These are phyloP conservation scores for Spatulosminthurus flaviceps DNA, from an alignment of 2,888 invertebrate genomes.

Conservation along the genomic window DNA sequence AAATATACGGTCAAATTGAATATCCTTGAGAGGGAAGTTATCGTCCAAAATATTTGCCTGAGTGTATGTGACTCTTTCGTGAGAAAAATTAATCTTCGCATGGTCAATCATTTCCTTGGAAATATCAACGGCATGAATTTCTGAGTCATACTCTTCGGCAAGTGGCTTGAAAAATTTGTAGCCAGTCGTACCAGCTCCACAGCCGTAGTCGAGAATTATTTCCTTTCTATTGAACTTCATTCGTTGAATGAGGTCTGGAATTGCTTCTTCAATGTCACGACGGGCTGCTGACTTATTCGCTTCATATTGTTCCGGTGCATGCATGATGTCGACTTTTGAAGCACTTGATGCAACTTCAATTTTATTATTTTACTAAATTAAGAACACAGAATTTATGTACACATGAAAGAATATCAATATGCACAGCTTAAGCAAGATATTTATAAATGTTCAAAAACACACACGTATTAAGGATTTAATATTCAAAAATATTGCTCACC, in stretches of 20 bases:
- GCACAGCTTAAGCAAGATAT: too few species aligned
- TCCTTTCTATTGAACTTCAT: slow-evolving; percentile 49
- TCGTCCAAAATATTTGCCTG: slow-evolving; percentile 48
- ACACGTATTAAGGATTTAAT: too few species aligned
- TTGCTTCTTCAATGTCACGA: slow-evolving; percentile 52
- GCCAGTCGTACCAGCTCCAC: slow-evolving; percentile 58
- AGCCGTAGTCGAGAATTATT: slow-evolving; percentile 56
- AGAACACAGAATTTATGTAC: too few species aligned
- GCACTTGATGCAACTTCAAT: too few species aligned
- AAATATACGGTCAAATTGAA: slow-evolving; percentile 57
- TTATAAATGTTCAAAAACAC: too few species aligned
- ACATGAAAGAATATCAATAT: too few species aligned
- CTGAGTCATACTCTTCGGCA: slow-evolving; percentile 48
- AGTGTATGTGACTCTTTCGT: slow-evolving; percentile 47
- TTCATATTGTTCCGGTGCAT: slow-evolving; percentile 53
- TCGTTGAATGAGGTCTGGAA: slow-evolving; percentile 47
- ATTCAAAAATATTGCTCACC: too few species aligned
- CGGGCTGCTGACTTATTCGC: slow-evolving; percentile 53
- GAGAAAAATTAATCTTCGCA: slow-evolving; percentile 50
- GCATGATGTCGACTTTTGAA: too few species aligned
- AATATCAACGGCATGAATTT: slow-evolving; percentile 54
- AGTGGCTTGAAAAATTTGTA: slow-evolving; percentile 50
- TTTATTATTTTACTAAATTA: too few species aligned
- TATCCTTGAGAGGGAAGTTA: slow-evolving; percentile 51
- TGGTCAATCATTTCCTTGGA: slow-evolving; percentile 56